These are phyloP conservation scores for Bombus waltoni DNA, from an alignment of 1,140 invertebrate species.

Conservation along the genomic window DNA sequence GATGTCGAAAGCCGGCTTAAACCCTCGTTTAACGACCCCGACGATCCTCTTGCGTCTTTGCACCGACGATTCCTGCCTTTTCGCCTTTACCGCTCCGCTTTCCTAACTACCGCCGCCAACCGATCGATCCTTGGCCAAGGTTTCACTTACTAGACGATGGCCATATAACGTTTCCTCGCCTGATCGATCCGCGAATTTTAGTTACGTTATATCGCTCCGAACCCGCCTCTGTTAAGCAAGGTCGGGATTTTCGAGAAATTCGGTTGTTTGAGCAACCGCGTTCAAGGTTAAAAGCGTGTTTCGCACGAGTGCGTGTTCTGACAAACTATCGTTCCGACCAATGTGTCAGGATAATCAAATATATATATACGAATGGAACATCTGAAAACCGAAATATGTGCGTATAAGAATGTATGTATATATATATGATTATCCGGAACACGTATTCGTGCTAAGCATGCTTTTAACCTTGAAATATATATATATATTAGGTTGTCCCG, in stretches of 20 bases:
- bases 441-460: too few species aligned
- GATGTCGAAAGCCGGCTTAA: constrained; percentile 18
- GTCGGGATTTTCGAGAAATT: background rate
- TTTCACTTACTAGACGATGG: background rate
- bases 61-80: too few species aligned
- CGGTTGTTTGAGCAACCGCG: too few species aligned
- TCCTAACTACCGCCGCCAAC: background rate
- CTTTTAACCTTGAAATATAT: too few species aligned
- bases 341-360: too few species aligned
- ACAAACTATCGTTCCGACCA: too few species aligned
- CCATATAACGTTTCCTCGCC: too few species aligned
- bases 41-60: background rate
- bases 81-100: background rate
- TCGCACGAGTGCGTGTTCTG: background rate
- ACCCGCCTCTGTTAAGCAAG: background rate
- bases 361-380: too few species aligned
- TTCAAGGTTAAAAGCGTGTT: background rate
- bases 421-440: too few species aligned
- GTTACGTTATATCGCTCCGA: background rate
- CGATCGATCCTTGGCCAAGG: constrained; percentile 18
- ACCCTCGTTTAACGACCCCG: constrained; percentile 59
- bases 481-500: too few species aligned
- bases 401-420: too few species aligned
- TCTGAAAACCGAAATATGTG: too few species aligned
- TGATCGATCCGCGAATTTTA: background rate